Conservation (phyloP, 2,888 invertebrate genomes). For the Thelaira solivaga region DNA sequence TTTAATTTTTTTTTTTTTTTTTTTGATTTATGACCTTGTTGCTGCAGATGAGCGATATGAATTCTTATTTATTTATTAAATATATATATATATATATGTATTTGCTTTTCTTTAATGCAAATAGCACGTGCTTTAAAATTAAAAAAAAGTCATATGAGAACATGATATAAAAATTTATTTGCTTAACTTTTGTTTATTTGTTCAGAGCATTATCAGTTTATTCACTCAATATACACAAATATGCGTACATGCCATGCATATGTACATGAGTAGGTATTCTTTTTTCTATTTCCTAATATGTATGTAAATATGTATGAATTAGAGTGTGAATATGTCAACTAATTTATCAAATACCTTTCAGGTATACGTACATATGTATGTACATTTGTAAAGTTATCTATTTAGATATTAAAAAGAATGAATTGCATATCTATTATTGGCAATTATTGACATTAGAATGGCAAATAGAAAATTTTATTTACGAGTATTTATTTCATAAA, state of each 20-base stretch:
- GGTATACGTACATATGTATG: too few relatives aligned
- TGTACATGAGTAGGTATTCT: background rate
- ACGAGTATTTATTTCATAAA: too few relatives aligned
- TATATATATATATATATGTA: background rate
- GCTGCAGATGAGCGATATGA: too few relatives aligned
- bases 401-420: too few relatives aligned
- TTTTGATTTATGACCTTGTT: too few relatives aligned
- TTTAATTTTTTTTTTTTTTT: too few relatives aligned
- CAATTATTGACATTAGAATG: too few relatives aligned
- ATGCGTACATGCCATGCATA: too few relatives aligned
- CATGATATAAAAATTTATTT: constrained; percentile 19
- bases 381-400: background rate
- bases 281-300: background rate
- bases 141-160: constrained; percentile 46
- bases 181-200: constrained; percentile 41
- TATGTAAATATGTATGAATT: too few relatives aligned
- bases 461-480: too few relatives aligned
- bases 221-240: constrained; percentile 51
- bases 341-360: background rate
- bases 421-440: too few relatives aligned
- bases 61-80: too few relatives aligned
- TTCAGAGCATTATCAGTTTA: constrained; percentile 48
- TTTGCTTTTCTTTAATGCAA: constrained; percentile 7
- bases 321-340: background rate
- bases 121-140: constrained; percentile 35